These are phyloP conservation scores for Hirtodrosophila trivittata DNA, from an alignment of 2,888 invertebrate species.

Conservation along the genomic window DNA sequence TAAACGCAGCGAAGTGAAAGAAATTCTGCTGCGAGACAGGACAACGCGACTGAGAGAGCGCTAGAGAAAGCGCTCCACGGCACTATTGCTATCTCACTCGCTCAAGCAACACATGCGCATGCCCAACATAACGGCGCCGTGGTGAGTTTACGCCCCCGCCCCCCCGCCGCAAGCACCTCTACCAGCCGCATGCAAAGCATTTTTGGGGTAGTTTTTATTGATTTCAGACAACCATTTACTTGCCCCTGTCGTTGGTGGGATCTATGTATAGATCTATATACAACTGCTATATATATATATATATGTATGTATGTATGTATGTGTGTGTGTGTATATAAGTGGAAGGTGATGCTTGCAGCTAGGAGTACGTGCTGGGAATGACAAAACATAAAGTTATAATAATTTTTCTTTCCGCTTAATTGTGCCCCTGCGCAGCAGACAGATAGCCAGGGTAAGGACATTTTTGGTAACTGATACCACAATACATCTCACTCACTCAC, in stretches of 20 bases:
- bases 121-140: slow-evolving; percentile 45
- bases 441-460: slow-evolving; percentile 63
- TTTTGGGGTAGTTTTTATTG: slow-evolving; percentile 73
- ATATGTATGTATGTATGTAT: slow-evolving; percentile 15
- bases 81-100: slow-evolving; percentile 50
- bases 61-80: slow-evolving; percentile 1
- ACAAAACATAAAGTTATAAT: slow-evolving; percentile 81
- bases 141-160: slow-evolving; percentile 51
- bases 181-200: not conserved
- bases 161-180: slow-evolving; percentile 7
- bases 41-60: slow-evolving; percentile 14
- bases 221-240: slow-evolving; percentile 52
- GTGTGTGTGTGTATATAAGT: slow-evolving; percentile 11
- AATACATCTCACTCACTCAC: slow-evolving; percentile 13
- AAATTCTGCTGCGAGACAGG: slow-evolving; percentile 47
- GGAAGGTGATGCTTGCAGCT: slow-evolving; percentile 3
- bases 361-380: slow-evolving; percentile 64
- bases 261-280: no score
- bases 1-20: slow-evolving; percentile 69
- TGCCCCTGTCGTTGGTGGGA: slow-evolving; percentile 41
- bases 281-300: slow-evolving; percentile 19
- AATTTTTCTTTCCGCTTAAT: slow-evolving; percentile 82
- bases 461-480: slow-evolving; percentile 12
- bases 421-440: slow-evolving; percentile 69
- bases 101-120: slow-evolving; percentile 47